phyloP scores from a whole-genome alignment of 2,113 vertebrate genomes.

The Orcinus orca region DNA sequence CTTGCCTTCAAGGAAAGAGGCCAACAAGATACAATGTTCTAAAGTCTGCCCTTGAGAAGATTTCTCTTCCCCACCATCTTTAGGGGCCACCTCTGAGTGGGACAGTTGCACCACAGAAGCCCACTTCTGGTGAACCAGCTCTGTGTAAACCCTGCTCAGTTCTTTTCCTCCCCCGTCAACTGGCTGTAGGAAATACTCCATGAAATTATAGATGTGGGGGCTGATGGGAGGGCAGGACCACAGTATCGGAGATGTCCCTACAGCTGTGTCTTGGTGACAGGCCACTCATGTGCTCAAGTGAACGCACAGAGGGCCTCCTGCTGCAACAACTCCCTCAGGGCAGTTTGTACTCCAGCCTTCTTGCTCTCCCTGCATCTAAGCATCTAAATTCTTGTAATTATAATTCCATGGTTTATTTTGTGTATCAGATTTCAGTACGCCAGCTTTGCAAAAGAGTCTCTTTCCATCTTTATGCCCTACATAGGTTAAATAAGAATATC shows the following conservation, averaged over 20 bases:
- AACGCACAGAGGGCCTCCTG: background rate
- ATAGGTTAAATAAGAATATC: background rate
- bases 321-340: too few species aligned
- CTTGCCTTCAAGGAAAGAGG: background rate
- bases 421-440: background rate
- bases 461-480: background rate
- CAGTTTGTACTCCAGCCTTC: background rate
- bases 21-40: background rate
- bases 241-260: background rate
- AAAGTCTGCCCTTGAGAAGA: background rate
- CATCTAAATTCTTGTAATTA: background rate
- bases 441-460: background rate
- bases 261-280: background rate
- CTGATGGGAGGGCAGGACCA: background rate
- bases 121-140: background rate
- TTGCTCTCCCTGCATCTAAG: background rate
- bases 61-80: background rate
- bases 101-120: background rate
- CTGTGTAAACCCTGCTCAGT: background rate
- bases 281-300: background rate
- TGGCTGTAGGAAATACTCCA: background rate
- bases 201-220: background rate
- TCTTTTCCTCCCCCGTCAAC: background rate
- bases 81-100: background rate
- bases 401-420: background rate